Evolutionary conservation across 2,797 vertebrate species (phyloP).

Genomic region (Chelmon rostratus): DNA sequence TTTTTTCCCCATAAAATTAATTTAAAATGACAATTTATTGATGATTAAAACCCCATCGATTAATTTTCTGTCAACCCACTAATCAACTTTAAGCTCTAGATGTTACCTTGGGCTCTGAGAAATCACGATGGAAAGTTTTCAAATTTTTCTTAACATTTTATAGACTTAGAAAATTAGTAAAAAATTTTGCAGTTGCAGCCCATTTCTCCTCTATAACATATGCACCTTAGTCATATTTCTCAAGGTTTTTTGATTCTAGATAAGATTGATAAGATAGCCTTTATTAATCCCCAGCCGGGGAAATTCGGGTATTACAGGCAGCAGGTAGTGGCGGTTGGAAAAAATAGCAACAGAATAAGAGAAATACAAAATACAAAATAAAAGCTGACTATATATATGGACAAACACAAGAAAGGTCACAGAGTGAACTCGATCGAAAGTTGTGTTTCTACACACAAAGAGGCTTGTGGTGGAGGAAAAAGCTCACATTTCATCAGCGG

Average conservation of each 20-base stretch:
- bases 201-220: background rate
- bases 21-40: too few species aligned
- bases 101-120: background rate
- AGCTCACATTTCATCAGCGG: constrained; percentile 2
- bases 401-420: constrained; percentile 3
- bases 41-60: too few species aligned
- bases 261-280: too few species aligned
- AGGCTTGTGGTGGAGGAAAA: background rate
- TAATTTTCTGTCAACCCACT: background rate
- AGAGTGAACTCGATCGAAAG: constrained; percentile 17
- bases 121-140: background rate
- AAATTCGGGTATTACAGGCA: too few species aligned
- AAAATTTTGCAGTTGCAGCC: background rate
- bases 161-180: too few species aligned
- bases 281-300: too few species aligned
- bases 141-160: background rate
- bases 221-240: background rate
- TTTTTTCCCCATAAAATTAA: too few species aligned
- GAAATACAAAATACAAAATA: too few species aligned
- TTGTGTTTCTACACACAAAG: constrained; percentile 12
- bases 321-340: too few species aligned
- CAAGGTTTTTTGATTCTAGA: background rate
- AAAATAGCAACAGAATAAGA: too few species aligned
- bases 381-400: too few species aligned
- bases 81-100: background rate